Conservation (phyloP, 37 sponge, comb jelly and placozoan species). For the Chondrosia reniformis region DNA sequence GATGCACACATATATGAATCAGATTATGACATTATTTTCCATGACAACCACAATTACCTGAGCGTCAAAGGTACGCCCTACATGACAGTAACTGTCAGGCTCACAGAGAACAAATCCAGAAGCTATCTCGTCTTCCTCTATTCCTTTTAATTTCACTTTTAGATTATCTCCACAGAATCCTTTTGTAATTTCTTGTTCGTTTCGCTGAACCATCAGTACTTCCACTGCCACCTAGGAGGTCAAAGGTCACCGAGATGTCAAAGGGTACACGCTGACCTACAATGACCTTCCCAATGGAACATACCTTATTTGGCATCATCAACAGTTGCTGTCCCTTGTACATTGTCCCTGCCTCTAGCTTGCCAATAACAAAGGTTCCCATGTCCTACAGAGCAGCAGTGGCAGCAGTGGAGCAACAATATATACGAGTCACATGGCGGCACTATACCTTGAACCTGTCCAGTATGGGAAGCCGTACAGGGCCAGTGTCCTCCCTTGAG, state of each 20-base stretch:
- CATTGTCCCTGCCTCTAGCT: constrained; percentile 84
- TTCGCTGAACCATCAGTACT: constrained; percentile 60
- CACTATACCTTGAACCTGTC: constrained; percentile 83
- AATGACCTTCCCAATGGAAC: too few species aligned
- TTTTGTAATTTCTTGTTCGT: constrained; percentile 76
- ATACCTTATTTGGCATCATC: constrained; percentile 97
- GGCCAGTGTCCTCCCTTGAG: constrained; percentile 62
- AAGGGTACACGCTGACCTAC: too few species aligned
- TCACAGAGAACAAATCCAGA: constrained; percentile 84
- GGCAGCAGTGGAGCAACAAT: neutral
- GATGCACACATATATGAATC: too few species aligned
- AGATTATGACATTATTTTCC: neutral
- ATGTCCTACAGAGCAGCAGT: constrained; percentile 72
- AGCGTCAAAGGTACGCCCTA: constrained; percentile 58
- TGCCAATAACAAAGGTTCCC: constrained; percentile 96
- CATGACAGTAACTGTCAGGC: constrained; percentile 55
- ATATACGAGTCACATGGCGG: neutral
- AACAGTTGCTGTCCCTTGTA: constrained; percentile 66
- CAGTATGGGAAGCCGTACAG: constrained; percentile 84
- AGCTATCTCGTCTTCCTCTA: constrained; percentile 94
- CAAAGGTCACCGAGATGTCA: too few species aligned
- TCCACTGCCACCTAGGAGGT: constrained; percentile 72
- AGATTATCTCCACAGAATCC: constrained; percentile 92
- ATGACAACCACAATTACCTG: constrained; percentile 18
- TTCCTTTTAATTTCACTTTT: constrained; percentile 88